Percentiles rank a stretch among this genome's conserved stretches.
phyloP scores from a whole-genome alignment of 2,113 vertebrate species.

The Barbus barbus region DNA sequence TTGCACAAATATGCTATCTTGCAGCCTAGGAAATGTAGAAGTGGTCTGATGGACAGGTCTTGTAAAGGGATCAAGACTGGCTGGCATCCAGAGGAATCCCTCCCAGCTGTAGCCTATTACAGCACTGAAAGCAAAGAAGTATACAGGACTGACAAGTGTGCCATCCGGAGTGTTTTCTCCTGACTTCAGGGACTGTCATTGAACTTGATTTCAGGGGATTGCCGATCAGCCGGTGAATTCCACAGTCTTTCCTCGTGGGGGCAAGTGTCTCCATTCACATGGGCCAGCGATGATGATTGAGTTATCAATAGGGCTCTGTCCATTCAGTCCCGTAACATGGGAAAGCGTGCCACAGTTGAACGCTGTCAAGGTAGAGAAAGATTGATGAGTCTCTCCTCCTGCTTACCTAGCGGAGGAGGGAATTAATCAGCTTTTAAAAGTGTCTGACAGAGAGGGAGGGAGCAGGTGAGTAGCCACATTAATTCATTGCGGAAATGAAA shows the following conservation, averaged over 20 bases:
- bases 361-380: constrained; percentile 47
- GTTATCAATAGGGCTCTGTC: constrained; percentile 37
- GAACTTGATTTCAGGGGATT: constrained; percentile 29
- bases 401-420: constrained; percentile 5
- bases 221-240: constrained; percentile 37
- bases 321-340: not conserved
- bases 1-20: not conserved
- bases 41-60: not conserved
- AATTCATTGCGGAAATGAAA: constrained; percentile 27
- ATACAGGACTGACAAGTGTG: constrained; percentile 38
- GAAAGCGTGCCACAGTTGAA: constrained; percentile 1
- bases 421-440: constrained; percentile 37
- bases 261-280: constrained; percentile 28
- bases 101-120: constrained; percentile 20
- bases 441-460: not conserved
- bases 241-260: not conserved
- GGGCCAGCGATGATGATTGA: constrained; percentile 42
- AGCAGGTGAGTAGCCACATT: constrained; percentile 28
- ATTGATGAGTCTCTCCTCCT: constrained; percentile 44
- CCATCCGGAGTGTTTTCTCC: constrained; percentile 35
- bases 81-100: constrained; percentile 26
- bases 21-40: not conserved
- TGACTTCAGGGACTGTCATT: constrained; percentile 43
- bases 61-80: constrained; percentile 4
- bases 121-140: constrained; percentile 17